Conservation (phyloP, 2,797 vertebrate genomes). For the Scarus forsteni region DNA sequence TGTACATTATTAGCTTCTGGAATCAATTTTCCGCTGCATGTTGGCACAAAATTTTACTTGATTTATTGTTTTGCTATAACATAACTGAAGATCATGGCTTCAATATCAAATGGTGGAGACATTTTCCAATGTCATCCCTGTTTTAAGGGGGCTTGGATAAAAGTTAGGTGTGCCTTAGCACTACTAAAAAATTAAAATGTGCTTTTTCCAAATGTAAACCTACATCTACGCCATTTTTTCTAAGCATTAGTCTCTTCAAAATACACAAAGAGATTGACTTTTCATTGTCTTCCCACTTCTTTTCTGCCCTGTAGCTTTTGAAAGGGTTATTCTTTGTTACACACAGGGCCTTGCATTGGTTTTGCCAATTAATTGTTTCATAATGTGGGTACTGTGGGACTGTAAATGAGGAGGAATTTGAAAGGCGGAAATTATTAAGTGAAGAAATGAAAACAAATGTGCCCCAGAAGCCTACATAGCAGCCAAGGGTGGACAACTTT, state of each 20-base stretch:
- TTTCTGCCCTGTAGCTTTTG: neutral
- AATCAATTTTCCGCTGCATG: no score
- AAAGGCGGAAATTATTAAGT: conserved; percentile 9
- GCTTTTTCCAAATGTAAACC: neutral
- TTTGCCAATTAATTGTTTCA: conserved; percentile 29
- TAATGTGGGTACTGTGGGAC: conserved; percentile 20
- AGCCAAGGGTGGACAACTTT: neutral
- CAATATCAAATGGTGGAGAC: no score
- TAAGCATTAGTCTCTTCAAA: conserved; percentile 3
- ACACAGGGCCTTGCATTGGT: neutral
- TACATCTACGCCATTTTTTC: conserved; percentile 8
- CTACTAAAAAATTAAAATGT: no score
- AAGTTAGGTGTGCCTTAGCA: no score
- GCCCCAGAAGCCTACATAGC: neutral
- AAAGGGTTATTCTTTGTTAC: conserved; percentile 15
- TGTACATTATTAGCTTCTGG: no score
- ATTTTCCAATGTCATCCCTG: no score
- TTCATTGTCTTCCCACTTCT: neutral
- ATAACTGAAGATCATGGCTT: no score
- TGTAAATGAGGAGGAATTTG: conserved; percentile 14
- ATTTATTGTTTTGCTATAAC: no score
- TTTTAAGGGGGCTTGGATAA: no score
- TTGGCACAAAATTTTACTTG: no score
- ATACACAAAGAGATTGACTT: neutral
- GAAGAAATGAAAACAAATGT: conserved; percentile 29